These are phyloP conservation scores for Poecilus cupreus DNA, from an alignment of 2,888 invertebrate species.

Conservation along the genomic window DNA sequence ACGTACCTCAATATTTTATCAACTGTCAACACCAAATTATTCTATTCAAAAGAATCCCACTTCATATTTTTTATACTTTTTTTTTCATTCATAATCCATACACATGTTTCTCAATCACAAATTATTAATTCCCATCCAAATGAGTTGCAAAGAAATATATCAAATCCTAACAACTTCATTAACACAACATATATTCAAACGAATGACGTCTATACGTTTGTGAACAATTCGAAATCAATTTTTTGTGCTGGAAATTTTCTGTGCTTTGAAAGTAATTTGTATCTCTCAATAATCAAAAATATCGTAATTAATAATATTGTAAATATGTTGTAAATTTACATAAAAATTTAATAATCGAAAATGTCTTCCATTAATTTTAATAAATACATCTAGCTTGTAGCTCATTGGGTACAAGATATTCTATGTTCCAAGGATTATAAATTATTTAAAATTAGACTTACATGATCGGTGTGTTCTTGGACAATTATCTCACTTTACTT, in stretches of 20 bases:
- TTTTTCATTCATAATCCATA: conserved; percentile 17
- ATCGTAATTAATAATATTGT: conserved; percentile 25
- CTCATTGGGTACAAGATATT: neutral
- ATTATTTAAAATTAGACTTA: no score
- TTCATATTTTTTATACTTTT: neutral
- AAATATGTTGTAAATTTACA: conserved; percentile 8
- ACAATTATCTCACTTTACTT: no score
- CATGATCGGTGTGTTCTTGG: no score
- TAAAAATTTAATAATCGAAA: conserved; percentile 27
- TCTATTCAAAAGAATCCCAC: conserved; percentile 28
- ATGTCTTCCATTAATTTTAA: neutral
- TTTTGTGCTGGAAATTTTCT: conserved; percentile 9
- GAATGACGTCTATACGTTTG: conserved; percentile 15
- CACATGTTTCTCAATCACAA: conserved; percentile 3
- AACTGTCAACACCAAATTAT: conserved; percentile 11
- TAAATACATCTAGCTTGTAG: neutral
- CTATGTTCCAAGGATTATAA: no score
- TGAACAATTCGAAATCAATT: neutral
- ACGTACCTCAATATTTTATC: conserved; percentile 26
- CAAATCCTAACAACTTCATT: conserved; percentile 12
- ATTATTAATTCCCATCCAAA: conserved; percentile 21
- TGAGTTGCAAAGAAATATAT: neutral
- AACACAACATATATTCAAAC: conserved; percentile 6
- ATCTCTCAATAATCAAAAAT: conserved; percentile 17
- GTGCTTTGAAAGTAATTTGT: conserved; percentile 6